phyloP scores from a whole-genome alignment of 2,113 vertebrate species.

The Aviceda subcristata region DNA sequence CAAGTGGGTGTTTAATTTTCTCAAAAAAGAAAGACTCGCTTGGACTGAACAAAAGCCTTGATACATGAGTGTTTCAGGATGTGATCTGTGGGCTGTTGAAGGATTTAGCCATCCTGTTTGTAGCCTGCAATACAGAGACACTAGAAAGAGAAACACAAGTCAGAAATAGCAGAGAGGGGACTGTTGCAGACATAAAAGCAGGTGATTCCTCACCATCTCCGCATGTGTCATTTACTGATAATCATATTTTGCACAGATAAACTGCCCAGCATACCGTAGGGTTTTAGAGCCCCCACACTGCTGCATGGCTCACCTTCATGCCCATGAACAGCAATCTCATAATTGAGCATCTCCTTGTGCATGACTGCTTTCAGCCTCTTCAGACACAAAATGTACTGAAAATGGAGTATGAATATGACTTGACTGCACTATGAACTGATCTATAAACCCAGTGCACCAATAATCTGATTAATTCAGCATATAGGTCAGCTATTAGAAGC shows the following conservation, averaged over 20 bases:
- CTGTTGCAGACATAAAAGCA: neutral
- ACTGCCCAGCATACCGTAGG: neutral
- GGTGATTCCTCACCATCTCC: neutral
- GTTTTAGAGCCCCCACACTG: neutral
- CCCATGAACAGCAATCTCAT: neutral
- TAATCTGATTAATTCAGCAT: neutral
- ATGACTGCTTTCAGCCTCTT: neutral
- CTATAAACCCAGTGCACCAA: neutral
- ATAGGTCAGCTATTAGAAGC: neutral
- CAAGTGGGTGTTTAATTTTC: neutral
- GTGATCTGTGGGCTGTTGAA: neutral
- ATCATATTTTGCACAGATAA: neutral
- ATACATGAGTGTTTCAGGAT: neutral
- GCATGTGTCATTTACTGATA: neutral
- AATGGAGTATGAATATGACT: neutral
- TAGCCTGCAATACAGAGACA: neutral
- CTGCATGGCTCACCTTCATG: neutral
- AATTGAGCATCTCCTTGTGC: neutral
- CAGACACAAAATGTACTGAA: neutral
- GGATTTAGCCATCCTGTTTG: neutral
- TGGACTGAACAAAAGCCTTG: neutral
- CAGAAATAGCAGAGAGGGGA: neutral
- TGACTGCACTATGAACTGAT: neutral
- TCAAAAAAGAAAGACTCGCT: neutral
- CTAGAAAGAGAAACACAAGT: neutral